Base-by-base conservation (phyloP, 2,888 invertebrate genomes). In the Xestia ashworthii region DNA sequence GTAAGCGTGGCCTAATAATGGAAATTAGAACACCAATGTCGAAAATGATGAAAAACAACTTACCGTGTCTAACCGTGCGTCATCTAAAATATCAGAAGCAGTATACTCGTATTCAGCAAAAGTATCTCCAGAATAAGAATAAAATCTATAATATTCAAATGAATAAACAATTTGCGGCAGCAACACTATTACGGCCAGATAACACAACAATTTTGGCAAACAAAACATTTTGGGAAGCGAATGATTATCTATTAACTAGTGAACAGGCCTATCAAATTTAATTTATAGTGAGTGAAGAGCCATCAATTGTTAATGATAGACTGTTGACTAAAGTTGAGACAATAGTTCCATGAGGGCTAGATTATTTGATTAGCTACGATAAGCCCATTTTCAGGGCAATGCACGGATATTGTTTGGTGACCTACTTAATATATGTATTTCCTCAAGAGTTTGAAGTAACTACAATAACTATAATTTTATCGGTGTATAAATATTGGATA, bases 41-140 rank as follows among this genome's bases (percentile, higher is more conserved):
- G 0, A 25, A n/a, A 25, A 62, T 25, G 6, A 55, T 22, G 38
- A 53, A 68, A 55, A 79, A 70, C 78, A 83, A 93, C 95, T 92
- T 91, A 96, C 96, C 32, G 95, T 94, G 79, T 96, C 95, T 80
- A 96, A 91, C 48, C 89, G 89, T 25, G 95, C 94, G 83, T 96
- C 96, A 87, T 96, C 95, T 62, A 94, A 87, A 78, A 95, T 88
- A 74, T 89, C 91, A 3, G 82, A 74, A 86, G 92, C 87, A 0
- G 93, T 93, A 60, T 75, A n/a, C n/a, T n/a, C n/a, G n/a, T n/a
- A 76, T 55, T 72, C 71, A 32, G 25, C 22, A 8, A 92, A 89
- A 0, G 91, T 92, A 55, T 78, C 74, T 71, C 38, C 65, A 53
- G 48, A 55, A 58, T 64, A 64, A 32, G 48, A 32, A 80, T 55